Base-by-base conservation (phyloP, 64 coral and sea anemone species). In the Porites lutea region DNA sequence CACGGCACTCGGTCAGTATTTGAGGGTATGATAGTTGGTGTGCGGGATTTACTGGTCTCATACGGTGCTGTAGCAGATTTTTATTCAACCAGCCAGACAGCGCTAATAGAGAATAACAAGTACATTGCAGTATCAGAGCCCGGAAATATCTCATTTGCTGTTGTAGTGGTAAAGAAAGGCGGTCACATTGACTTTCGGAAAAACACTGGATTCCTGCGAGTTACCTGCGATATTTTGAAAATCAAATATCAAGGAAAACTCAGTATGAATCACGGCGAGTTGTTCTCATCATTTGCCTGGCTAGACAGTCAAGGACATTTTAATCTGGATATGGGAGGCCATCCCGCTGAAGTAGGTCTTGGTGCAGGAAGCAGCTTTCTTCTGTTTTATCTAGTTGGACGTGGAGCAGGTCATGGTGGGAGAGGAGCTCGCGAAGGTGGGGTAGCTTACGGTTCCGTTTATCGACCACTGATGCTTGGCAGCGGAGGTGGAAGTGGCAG, bases 61-160 rank as follows among this genome's bases (percentile, higher is more conserved):
- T 59, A 15, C 15, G 94, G 91, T 49, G 97, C 97, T 16, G 79
- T 5, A 8, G 87, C 93, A 45, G 94, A 98, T 52, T 96, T 98
- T 55, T 96, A 88, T 71, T 96, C 97, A 45, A 96, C 97, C 57
- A 66, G 88, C 60, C 97, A 96, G 77, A 98, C 97, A 72, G 94
- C 97, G 6, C 75, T 98, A 22, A 52, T 98, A 53, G 97, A 98
- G 50, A 98, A 98, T 48, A 54, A 67, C 12, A 91, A 78, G 12
- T 98, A 98, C 72, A 82, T 96, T 70, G 85, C 82, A 44, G 80
- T 96, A 70, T 98, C 97, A 14, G 71, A 98, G 78, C 94, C 87
- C 88, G 97, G 97, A 49, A 98, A 98, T 78, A 53, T 98, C 23
- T 96, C 97, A 1, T 98, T 98, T 91, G 91, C 97, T 23, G 90